phyloP scores from a whole-genome alignment of 2,113 vertebrate genomes.

The Pseudopipra pipra region DNA sequence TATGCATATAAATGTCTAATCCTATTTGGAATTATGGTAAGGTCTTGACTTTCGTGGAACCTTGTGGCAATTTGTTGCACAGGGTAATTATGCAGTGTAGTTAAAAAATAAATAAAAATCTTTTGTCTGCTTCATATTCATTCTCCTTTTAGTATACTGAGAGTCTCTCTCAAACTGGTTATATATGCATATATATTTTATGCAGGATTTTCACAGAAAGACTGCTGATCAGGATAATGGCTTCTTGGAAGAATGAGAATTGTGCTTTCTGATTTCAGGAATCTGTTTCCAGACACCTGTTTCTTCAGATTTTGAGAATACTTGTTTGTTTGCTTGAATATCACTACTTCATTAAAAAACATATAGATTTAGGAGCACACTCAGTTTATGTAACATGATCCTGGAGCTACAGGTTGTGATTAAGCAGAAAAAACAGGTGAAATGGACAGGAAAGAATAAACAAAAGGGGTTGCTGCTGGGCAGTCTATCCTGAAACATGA shows the following conservation, averaged over 20 bases:
- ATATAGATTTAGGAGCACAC: background rate
- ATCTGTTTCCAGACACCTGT: background rate
- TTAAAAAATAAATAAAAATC: conserved; percentile 48
- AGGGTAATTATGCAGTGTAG: background rate
- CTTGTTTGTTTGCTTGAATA: background rate
- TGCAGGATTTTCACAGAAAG: background rate
- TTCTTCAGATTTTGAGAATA: background rate
- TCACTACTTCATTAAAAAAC: background rate
- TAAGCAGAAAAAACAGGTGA: background rate
- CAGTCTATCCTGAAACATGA: background rate
- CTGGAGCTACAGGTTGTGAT: background rate
- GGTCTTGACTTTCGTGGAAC: background rate
- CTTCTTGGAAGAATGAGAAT: background rate
- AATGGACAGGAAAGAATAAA: background rate
- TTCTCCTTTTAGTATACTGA: background rate
- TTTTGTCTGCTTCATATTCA: background rate
- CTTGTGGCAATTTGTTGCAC: conserved; percentile 28
- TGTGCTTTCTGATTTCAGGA: background rate
- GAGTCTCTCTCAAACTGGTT: background rate
- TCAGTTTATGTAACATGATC: background rate
- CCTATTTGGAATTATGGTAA: conserved; percentile 15
- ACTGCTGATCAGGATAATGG: background rate
- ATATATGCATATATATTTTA: background rate
- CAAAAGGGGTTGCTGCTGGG: background rate
- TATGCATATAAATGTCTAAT: conserved; percentile 42